Percentiles rank a stretch among this genome's conserved stretches.
Evolutionary conservation across 2,797 vertebrate species (phyloP).

Genomic region (Takifugu ocellatus): DNA sequence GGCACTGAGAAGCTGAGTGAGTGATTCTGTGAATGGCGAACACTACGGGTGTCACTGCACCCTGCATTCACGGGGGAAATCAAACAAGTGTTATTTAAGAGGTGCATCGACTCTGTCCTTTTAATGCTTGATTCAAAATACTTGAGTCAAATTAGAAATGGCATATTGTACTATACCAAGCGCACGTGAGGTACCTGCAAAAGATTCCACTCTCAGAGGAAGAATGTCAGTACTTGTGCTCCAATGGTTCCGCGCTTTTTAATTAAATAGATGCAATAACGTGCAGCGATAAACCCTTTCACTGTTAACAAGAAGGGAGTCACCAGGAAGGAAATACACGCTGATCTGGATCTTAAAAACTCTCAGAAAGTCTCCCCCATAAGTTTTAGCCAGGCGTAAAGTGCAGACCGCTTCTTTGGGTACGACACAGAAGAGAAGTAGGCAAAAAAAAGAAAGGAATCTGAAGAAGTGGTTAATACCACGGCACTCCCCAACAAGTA

Average conservation of each 20-base stretch:
- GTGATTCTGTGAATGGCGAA: slow-evolving; percentile 60
- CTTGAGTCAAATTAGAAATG: slow-evolving; percentile 45
- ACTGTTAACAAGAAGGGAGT: slow-evolving; percentile 26
- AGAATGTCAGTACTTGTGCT: slow-evolving; percentile 10
- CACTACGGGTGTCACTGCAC: slow-evolving; percentile 58
- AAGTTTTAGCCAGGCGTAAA: slow-evolving; percentile 61
- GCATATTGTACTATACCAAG: slow-evolving; percentile 18
- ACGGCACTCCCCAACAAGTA: slow-evolving; percentile 74
- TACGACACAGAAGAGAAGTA: slow-evolving; percentile 68
- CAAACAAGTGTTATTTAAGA: slow-evolving; percentile 67
- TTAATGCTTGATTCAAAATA: slow-evolving; percentile 48
- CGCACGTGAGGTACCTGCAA: slow-evolving; percentile 8
- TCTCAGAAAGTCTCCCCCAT: slow-evolving; percentile 53
- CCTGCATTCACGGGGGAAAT: slow-evolving; percentile 59
- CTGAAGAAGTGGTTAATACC: slow-evolving; percentile 79
- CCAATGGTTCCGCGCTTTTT: slow-evolving; percentile 3
- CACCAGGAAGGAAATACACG: slow-evolving; percentile 19
- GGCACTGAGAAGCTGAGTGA: slow-evolving; percentile 56
- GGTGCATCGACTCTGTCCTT: slow-evolving; percentile 57
- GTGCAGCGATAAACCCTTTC: slow-evolving; percentile 18
- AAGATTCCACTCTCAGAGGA: slow-evolving; percentile 5
- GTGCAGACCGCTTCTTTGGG: slow-evolving; percentile 64
- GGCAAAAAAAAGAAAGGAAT: slow-evolving; percentile 68
- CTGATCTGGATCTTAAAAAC: slow-evolving; percentile 6
- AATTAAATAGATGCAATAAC: slow-evolving; percentile 18